Evolutionary conservation across 2,113 vertebrate species (phyloP).

Genomic region (Gallinago jamesoni): DNA sequence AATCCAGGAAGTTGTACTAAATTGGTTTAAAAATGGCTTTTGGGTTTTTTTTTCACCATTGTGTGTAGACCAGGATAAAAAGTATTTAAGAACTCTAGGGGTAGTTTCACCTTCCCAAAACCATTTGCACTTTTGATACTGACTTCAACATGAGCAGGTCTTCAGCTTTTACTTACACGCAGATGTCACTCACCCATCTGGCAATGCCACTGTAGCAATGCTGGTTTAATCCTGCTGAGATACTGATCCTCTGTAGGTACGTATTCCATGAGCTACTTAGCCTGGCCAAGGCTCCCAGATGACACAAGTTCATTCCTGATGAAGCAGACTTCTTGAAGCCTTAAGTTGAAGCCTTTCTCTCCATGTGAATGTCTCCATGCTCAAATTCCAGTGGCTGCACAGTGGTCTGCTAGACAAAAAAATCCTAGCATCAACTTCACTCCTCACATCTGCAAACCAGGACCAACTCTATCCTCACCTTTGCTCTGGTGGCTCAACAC

Average conservation of each 20-base stretch:
- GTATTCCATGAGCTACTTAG: neutral
- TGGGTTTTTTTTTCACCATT: neutral
- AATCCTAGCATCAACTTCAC: neutral
- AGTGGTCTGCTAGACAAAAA: neutral
- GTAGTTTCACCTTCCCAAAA: neutral
- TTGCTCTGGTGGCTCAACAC: neutral
- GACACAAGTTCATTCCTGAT: neutral
- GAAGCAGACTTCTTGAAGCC: neutral
- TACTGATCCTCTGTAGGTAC: neutral
- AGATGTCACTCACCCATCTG: neutral
- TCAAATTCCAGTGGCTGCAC: neutral
- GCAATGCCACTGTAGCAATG: neutral
- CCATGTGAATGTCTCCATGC: neutral
- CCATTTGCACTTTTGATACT: neutral
- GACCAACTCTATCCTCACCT: neutral
- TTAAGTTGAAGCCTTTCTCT: neutral
- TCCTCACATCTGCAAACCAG: neutral
- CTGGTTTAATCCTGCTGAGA: neutral
- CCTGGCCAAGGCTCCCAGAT: neutral
- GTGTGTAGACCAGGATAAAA: neutral
- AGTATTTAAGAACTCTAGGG: neutral
- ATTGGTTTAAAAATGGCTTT: neutral
- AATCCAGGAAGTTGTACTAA: neutral
- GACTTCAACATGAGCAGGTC: neutral
- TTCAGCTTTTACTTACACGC: neutral